Evolutionary conservation across 1,140 invertebrate genomes (phyloP).

Genomic region (Cotesia typhae): DNA sequence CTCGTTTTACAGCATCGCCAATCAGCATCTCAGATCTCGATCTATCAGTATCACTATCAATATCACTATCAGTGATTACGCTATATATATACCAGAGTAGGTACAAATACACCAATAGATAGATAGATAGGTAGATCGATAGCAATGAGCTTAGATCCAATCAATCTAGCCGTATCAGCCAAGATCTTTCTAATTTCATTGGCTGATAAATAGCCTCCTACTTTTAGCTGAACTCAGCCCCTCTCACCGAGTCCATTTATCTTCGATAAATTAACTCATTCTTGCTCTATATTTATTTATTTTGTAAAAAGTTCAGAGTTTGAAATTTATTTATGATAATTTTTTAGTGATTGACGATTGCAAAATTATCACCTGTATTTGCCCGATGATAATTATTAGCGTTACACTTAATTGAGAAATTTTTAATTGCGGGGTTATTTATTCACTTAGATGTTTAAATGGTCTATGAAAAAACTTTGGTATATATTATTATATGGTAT

Average conservation of each 20-base stretch:
- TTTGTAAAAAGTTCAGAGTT: slow-evolving; percentile 13
- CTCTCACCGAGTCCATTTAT: neutral
- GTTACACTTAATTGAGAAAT: neutral
- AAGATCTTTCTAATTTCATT: slow-evolving; percentile 6
- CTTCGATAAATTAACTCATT: slow-evolving; percentile 46
- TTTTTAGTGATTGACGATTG: slow-evolving; percentile 1
- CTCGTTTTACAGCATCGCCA: neutral
- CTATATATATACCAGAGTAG: neutral
- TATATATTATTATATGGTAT: no score
- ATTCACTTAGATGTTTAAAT: neutral
- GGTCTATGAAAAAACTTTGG: no score
- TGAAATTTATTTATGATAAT: slow-evolving; percentile 4
- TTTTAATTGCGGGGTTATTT: neutral
- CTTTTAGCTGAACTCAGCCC: neutral
- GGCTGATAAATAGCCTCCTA: slow-evolving; percentile 5
- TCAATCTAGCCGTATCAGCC: slow-evolving; percentile 29
- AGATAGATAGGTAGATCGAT: slow-evolving; percentile 44
- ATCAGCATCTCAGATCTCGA: slow-evolving; percentile 21
- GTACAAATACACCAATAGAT: no score
- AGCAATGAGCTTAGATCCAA: slow-evolving; percentile 35
- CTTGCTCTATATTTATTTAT: neutral
- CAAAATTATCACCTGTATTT: slow-evolving; percentile 1
- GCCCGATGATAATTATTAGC: neutral
- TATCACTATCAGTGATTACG: slow-evolving; percentile 41
- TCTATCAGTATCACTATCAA: slow-evolving; percentile 43